Conservation (phyloP, 2,888 invertebrate species). For the Nephrotoma appendiculata region DNA sequence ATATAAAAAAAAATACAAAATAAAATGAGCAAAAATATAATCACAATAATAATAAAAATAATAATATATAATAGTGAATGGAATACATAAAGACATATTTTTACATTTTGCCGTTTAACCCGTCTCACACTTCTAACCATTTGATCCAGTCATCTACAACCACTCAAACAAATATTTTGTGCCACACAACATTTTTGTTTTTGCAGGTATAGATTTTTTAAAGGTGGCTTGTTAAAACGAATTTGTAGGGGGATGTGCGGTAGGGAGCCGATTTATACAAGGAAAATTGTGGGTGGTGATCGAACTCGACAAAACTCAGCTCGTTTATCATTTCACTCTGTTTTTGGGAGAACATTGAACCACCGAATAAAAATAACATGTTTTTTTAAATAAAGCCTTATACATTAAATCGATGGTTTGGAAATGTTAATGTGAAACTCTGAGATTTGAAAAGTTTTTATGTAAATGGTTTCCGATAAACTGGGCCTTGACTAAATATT, state of each 20-base stretch:
- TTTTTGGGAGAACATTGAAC: too few species aligned
- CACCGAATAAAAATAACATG: too few species aligned
- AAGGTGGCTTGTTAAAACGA: not conserved
- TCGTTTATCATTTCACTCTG: too few species aligned
- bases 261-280: too few species aligned
- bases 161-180: not conserved
- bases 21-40: not conserved
- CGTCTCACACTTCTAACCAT: not conserved
- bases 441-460: too few species aligned
- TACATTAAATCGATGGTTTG: too few species aligned
- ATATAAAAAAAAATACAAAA: not conserved
- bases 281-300: too few species aligned
- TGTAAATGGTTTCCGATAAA: too few species aligned
- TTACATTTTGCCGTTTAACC: not conserved
- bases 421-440: too few species aligned
- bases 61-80: not conserved
- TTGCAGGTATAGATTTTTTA: not conserved
- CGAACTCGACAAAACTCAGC: too few species aligned
- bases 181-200: not conserved
- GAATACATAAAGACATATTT: not conserved
- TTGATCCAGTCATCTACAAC: not conserved
- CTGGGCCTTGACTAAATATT: too few species aligned
- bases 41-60: not conserved
- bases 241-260: not conserved
- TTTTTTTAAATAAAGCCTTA: too few species aligned